Evolutionary conservation across 2,888 invertebrate species (phyloP), one percentile per base, ranked within the genome.

Genomic region (Drosophila paranaensis): DNA sequence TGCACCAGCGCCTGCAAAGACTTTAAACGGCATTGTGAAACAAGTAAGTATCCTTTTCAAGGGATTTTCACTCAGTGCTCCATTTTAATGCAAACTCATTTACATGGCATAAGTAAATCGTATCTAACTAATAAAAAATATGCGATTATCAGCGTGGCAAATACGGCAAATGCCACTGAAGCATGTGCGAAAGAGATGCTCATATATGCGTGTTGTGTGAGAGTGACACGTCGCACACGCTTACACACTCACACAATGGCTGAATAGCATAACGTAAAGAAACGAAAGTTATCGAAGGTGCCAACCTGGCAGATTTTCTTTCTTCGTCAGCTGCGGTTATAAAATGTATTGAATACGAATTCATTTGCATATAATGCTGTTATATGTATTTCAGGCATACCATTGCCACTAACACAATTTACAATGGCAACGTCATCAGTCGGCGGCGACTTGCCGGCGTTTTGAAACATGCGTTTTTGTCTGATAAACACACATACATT

Each of bases 221-320:
- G 90, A 78, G 79, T 87, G 84, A 90, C 89, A 84, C 81, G 90
- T 85, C 81, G 70, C 80, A 81, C 84, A 84, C 79, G 82, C 79
- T 77, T 51, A 60, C 74, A 71, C 81, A 70, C 60, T 58, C 63
- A 60, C 51, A 61, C 79, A 56, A 63, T 46, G 70, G 56, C 70
- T 58, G 53, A 65, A 33, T 64, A 63, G 70, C 62, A 56, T 57
- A 74, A 64, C 61, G 75, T 67, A 75, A 81, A 80, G 77, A 88
- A 91, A 88, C 90, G 91, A 92, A 92, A 91, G 90, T 91, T 91
- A 82, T 87, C 89, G 86, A 90, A 90, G 91, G 85, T 92, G 92
- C 92, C 92, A 92, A 90, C 85, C 84, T 92, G 92, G 92, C 92
- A 92, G 89, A 91, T 92, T 92, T 91, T 88, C 75, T 92, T 91